Evolutionary conservation across 2,113 vertebrate species (phyloP).

Genomic region (Tupaia tana): DNA sequence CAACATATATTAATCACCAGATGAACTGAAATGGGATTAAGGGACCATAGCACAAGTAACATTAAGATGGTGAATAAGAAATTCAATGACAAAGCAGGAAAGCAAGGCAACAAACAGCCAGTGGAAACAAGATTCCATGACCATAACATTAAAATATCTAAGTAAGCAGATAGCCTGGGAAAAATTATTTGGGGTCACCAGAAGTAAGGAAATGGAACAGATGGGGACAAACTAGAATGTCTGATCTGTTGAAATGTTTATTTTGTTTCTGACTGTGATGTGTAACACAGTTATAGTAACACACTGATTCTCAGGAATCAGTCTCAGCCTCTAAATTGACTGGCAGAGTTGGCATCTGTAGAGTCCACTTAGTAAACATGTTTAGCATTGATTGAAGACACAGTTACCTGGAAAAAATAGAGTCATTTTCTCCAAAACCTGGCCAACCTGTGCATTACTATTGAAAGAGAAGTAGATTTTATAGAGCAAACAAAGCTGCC

Average conservation of each 20-base stretch:
- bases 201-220: slow-evolving; percentile 41
- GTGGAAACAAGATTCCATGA: background rate
- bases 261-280: background rate
- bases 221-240: slow-evolving; percentile 40
- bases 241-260: slow-evolving; percentile 54
- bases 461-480: slow-evolving; percentile 13
- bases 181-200: slow-evolving; percentile 23
- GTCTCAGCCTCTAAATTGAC: slow-evolving; percentile 32
- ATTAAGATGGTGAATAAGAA: background rate
- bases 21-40: background rate
- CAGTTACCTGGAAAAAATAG: slow-evolving; percentile 1
- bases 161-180: slow-evolving; percentile 38
- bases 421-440: slow-evolving; percentile 53
- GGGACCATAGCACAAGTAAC: background rate
- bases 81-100: background rate
- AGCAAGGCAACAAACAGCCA: background rate
- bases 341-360: slow-evolving; percentile 33
- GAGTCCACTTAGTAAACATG: slow-evolving; percentile 51
- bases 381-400: slow-evolving; percentile 37
- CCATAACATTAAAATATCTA: slow-evolving; percentile 2
- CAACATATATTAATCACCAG: background rate
- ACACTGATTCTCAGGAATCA: slow-evolving; percentile 48
- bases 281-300: background rate
- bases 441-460: background rate
- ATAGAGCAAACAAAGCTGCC: background rate